Percentiles rank a stretch among this genome's conserved stretches.
phyloP scores from a whole-genome alignment of 2,113 vertebrate species.

The Lophura nycthemera region DNA sequence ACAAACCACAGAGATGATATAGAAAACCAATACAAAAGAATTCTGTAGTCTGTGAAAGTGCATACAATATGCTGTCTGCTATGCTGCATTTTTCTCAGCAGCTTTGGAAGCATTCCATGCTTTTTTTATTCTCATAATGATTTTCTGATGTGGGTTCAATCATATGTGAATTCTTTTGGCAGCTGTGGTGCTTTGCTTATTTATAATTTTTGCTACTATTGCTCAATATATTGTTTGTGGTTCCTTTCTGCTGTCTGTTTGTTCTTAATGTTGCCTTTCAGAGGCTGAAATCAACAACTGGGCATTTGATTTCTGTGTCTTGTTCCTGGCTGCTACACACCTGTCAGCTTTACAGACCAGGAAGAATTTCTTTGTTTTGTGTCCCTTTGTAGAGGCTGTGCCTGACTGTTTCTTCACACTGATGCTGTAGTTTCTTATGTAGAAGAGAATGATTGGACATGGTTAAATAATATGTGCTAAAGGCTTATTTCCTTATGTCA shows the following conservation, averaged over 20 bases:
- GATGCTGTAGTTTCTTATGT: background rate
- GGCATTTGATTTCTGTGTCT: background rate
- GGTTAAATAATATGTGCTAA: background rate
- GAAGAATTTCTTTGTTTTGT: background rate
- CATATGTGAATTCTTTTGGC: background rate
- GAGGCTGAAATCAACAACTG: slow-evolving; percentile 26
- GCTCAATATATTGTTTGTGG: background rate
- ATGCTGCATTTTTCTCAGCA: background rate
- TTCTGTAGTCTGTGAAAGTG: background rate
- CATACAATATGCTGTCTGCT: background rate
- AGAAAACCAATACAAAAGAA: background rate
- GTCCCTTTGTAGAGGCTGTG: background rate
- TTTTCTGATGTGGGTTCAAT: slow-evolving; percentile 23
- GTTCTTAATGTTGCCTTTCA: background rate
- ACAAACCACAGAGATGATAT: background rate
- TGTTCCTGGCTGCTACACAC: slow-evolving; percentile 15
- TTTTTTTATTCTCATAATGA: background rate
- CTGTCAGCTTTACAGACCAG: background rate
- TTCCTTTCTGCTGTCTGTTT: slow-evolving; percentile 2
- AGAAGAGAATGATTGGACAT: background rate
- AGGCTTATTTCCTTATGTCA: background rate
- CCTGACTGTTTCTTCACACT: background rate
- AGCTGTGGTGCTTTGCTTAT: background rate
- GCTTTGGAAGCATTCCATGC: background rate
- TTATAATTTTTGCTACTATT: background rate